A percentile compares a stretch with the other conserved stretches of the same genome.
Evolutionary conservation across 1,140 invertebrate genomes (phyloP).

Genomic region (Andrena cerasifolii): DNA sequence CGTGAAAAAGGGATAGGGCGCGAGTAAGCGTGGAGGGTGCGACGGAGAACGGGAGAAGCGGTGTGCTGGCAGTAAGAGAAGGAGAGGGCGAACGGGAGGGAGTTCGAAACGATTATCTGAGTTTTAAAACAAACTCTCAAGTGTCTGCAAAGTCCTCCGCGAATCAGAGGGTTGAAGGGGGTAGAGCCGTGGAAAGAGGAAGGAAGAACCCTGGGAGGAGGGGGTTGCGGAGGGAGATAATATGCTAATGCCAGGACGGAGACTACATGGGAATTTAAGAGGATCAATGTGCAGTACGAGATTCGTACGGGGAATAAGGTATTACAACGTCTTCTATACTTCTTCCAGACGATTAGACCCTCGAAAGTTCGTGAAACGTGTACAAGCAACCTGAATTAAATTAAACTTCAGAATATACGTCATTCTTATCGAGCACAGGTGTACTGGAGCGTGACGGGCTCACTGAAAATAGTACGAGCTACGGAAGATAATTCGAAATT

Average conservation of each 20-base stretch:
- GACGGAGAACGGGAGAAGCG: constrained; percentile 28
- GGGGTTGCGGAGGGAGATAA: constrained; percentile 74
- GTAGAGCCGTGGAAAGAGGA: constrained; percentile 46
- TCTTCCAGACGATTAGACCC: constrained; percentile 68
- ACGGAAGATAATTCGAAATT: too few species aligned
- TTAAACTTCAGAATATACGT: constrained; percentile 60
- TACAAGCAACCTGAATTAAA: constrained; percentile 45
- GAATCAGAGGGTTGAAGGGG: constrained; percentile 64
- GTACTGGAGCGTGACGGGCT: constrained; percentile 5
- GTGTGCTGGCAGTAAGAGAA: constrained; percentile 25
- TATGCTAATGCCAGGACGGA: constrained; percentile 79
- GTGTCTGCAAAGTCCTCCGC: constrained; percentile 79
- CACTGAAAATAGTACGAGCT: background rate
- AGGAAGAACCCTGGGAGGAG: constrained; percentile 14
- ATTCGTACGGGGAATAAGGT: constrained; percentile 68
- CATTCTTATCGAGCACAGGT: constrained; percentile 45
- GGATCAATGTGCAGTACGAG: constrained; percentile 75
- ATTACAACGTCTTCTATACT: constrained; percentile 68
- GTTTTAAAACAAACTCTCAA: constrained; percentile 81
- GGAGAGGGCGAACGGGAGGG: constrained; percentile 38
- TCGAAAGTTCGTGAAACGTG: constrained; percentile 50
- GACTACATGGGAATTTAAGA: constrained; percentile 77
- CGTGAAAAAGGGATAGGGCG: constrained; percentile 26
- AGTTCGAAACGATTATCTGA: constrained; percentile 79
- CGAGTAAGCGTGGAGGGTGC: constrained; percentile 21